Percentiles rank a stretch among this genome's conserved stretches.
These are phyloP conservation scores for Phortica magna DNA, from an alignment of 2,888 invertebrate genomes.

Conservation along the genomic window DNA sequence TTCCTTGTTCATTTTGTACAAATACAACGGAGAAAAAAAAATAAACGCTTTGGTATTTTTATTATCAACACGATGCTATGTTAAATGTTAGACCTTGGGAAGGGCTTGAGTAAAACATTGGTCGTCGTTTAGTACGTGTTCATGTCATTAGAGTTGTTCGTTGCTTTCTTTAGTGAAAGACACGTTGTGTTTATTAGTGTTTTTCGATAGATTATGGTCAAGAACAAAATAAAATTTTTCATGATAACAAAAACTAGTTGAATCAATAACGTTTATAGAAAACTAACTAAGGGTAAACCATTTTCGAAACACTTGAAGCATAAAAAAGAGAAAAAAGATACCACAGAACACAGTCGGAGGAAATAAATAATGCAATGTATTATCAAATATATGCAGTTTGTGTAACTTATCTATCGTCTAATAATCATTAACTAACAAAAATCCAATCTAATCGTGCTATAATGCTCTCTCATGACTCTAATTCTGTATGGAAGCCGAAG, in stretches of 20 bases:
- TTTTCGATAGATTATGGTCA: too few species aligned
- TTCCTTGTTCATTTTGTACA: constrained; percentile 26
- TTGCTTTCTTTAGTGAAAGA: neutral
- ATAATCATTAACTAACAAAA: neutral
- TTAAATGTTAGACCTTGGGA: constrained; percentile 18
- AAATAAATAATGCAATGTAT: too few species aligned
- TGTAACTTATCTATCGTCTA: too few species aligned
- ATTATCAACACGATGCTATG: constrained; percentile 51
- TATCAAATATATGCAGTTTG: too few species aligned
- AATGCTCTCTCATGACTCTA: neutral
- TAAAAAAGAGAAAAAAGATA: too few species aligned
- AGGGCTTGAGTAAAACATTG: neutral
- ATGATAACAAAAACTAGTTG: too few species aligned
- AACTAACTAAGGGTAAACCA: too few species aligned
- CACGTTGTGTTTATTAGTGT: neutral
- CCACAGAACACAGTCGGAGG: too few species aligned
- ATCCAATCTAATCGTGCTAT: neutral
- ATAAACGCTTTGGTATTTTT: constrained; percentile 66
- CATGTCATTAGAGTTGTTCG: neutral
- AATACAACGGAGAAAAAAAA: neutral
- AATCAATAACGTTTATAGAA: too few species aligned
- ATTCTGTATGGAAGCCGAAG: neutral
- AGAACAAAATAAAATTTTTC: too few species aligned
- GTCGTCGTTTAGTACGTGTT: neutral
- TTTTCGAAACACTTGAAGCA: too few species aligned